Percentiles rank a stretch among this genome's conserved stretches.
phyloP scores from a whole-genome alignment of 2,797 vertebrate species.

The Pangasius mekongensis region DNA sequence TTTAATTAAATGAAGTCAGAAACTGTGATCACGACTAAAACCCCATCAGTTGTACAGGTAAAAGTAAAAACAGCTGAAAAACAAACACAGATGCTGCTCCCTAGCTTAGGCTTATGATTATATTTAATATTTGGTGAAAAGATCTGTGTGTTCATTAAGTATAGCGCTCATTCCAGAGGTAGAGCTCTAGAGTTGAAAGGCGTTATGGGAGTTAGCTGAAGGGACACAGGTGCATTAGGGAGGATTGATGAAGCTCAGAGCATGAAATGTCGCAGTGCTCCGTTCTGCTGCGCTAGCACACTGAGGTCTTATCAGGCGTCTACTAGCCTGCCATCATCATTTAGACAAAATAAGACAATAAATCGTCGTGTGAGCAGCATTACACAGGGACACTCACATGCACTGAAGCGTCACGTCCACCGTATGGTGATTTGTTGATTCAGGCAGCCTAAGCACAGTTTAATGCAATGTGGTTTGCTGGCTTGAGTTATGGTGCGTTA shows the following conservation, averaged over 20 bases:
- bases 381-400: conserved; percentile 15
- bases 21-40: not conserved
- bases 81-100: not conserved
- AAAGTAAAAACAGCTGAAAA: not conserved
- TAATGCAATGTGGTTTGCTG: not conserved
- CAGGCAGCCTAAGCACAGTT: not conserved
- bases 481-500: conserved; percentile 21
- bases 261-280: conserved; percentile 35
- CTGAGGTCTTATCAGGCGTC: conserved; percentile 11
- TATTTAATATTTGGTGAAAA: not conserved
- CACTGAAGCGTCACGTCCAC: not conserved
- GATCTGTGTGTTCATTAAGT: not conserved
- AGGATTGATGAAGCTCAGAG: conserved; percentile 43
- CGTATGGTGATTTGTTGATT: not conserved
- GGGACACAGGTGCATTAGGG: conserved; percentile 28
- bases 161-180: not conserved
- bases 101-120: not conserved
- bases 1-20: not conserved
- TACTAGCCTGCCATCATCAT: conserved; percentile 32
- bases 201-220: not conserved
- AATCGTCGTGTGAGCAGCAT: conserved; percentile 16
- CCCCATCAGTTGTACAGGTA: not conserved
- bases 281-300: conserved; percentile 40
- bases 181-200: not conserved
- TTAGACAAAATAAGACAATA: conserved; percentile 22